Conservation (phyloP, 2,797 vertebrate genomes). For the Liasis olivaceus region DNA sequence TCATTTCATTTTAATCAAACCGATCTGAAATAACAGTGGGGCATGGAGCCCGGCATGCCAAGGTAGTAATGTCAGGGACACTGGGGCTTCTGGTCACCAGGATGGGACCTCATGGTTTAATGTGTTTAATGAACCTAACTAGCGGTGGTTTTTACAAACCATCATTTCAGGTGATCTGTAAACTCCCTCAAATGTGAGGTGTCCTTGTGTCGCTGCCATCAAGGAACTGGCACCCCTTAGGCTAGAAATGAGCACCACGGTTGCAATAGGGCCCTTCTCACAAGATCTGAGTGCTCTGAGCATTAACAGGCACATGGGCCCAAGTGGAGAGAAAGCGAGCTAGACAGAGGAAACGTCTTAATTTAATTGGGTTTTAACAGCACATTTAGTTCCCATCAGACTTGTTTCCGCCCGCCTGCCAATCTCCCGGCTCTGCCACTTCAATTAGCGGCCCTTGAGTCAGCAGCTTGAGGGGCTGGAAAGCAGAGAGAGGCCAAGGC, state of each 20-base stretch:
- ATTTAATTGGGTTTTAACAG: slow-evolving; percentile 42
- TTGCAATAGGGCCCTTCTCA: neutral
- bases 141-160: neutral
- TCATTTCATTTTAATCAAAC: neutral
- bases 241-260: neutral
- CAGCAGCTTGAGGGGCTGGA: neutral
- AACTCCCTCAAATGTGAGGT: neutral
- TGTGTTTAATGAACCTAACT: neutral
- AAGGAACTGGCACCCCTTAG: neutral
- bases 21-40: neutral
- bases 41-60: neutral
- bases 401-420: slow-evolving; percentile 12
- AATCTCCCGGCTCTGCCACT: slow-evolving; percentile 11
- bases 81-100: neutral
- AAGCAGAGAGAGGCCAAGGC: neutral
- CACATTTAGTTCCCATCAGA: slow-evolving; percentile 38
- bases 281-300: neutral
- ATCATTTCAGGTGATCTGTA: neutral
- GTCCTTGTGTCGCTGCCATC: neutral
- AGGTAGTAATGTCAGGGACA: neutral
- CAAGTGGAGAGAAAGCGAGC: neutral
- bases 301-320: neutral
- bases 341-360: slow-evolving; percentile 30
- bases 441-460: slow-evolving; percentile 36
- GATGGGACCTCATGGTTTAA: neutral